These are phyloP conservation scores for Nothobranchius kuhntae DNA, from an alignment of 2,113 vertebrate species.

Conservation along the genomic window DNA sequence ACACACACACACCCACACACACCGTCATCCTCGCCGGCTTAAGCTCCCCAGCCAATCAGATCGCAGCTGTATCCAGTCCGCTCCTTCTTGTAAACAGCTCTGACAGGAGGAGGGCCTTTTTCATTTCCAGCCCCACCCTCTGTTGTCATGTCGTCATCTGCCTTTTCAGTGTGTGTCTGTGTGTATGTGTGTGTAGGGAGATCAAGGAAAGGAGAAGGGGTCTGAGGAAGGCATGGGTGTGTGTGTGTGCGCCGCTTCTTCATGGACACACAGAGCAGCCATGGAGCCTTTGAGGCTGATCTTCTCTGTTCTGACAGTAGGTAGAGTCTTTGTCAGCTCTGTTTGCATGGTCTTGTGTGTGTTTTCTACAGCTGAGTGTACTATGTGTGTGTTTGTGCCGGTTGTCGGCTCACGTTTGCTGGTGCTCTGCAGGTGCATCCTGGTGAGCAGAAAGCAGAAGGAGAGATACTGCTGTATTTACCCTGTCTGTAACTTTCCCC, in stretches of 20 bases:
- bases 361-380: constrained; percentile 12
- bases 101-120: constrained; percentile 66
- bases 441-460: neutral
- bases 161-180: constrained; percentile 31
- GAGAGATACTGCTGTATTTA: neutral
- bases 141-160: constrained; percentile 69
- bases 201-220: constrained; percentile 39
- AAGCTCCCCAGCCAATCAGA: constrained; percentile 67
- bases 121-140: constrained; percentile 49
- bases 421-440: constrained; percentile 24
- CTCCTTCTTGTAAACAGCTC: constrained; percentile 55
- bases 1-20: no score
- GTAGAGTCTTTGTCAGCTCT: constrained; percentile 46
- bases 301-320: constrained; percentile 54
- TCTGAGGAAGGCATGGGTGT: neutral
- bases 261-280: constrained; percentile 25
- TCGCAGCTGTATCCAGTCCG: constrained; percentile 26
- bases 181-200: constrained; percentile 17
- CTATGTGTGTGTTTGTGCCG: constrained; percentile 17
- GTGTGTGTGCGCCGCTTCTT: constrained; percentile 22
- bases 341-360: constrained; percentile 12
- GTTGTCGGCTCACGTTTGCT: constrained; percentile 22
- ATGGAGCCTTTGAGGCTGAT: constrained; percentile 45
- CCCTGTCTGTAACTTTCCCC: neutral
- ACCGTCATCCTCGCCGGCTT: constrained; percentile 47